phyloP scores from a whole-genome alignment of 1,140 invertebrate species.

The Drosophila arawakana region DNA sequence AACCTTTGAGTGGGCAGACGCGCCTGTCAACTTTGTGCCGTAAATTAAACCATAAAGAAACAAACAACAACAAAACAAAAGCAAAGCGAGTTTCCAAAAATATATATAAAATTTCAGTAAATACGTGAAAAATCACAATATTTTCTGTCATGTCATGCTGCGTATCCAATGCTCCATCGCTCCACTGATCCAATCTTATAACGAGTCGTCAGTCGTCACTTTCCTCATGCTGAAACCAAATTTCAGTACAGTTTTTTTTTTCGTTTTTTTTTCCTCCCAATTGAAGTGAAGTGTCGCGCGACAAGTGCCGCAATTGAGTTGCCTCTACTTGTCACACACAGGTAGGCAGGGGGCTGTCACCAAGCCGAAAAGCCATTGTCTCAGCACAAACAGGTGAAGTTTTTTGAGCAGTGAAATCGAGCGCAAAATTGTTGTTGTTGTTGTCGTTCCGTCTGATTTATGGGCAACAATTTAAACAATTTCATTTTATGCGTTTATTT shows the following conservation, averaged over 20 bases:
- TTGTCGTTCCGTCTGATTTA: constrained; percentile 62
- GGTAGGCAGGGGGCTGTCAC: constrained; percentile 49
- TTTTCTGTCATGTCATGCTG: constrained; percentile 74
- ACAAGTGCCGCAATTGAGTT: constrained; percentile 81
- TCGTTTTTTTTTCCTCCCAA: constrained; percentile 10
- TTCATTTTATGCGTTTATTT: constrained; percentile 68
- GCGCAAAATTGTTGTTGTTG: constrained; percentile 61
- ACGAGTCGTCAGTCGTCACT: constrained; percentile 48
- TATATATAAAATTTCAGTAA: constrained; percentile 57
- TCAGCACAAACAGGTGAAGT: constrained; percentile 74
- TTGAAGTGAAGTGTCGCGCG: constrained; percentile 68
- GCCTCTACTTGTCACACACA: constrained; percentile 61
- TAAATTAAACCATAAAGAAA: constrained; percentile 75
- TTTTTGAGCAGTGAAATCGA: constrained; percentile 75
- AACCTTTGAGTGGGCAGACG: constrained; percentile 65
- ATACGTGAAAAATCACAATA: constrained; percentile 67
- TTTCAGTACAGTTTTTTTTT: constrained; percentile 49
- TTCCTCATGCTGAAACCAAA: constrained; percentile 32
- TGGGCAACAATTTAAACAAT: constrained; percentile 74
- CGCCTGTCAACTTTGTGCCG: constrained; percentile 66
- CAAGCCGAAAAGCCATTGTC: constrained; percentile 68
- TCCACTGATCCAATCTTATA: constrained; percentile 50
- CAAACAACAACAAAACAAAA: constrained; percentile 15
- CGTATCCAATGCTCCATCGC: constrained; percentile 54
- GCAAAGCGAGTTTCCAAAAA: constrained; percentile 47